Conservation (phyloP, 2,888 invertebrate genomes). For the Drosophila tanythrix region DNA sequence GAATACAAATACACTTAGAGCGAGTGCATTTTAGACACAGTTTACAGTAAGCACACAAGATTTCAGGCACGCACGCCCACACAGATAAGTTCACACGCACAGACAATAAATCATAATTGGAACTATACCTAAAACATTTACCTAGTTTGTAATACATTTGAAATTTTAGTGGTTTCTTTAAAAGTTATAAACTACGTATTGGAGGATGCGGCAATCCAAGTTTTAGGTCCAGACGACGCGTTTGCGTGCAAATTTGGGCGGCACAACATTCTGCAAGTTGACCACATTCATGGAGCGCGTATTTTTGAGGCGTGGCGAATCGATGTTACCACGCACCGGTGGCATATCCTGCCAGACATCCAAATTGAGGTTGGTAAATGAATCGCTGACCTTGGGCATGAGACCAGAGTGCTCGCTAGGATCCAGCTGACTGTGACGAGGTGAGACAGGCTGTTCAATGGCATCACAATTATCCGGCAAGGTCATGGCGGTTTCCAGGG, state of each 20-base stretch:
- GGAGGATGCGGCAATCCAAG: neutral
- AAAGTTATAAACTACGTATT: neutral
- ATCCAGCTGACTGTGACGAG: conserved; percentile 7
- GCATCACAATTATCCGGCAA: neutral
- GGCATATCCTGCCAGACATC: conserved; percentile 71
- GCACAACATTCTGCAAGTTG: conserved; percentile 60
- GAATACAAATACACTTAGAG: conserved; percentile 8
- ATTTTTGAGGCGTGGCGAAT: conserved; percentile 61
- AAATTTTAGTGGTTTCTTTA: conserved; percentile 19
- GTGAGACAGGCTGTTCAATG: neutral
- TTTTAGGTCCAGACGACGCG: conserved; percentile 82
- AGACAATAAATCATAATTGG: conserved; percentile 4
- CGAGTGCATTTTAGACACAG: conserved; percentile 6
- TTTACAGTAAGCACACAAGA: conserved; percentile 17
- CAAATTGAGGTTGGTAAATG: conserved; percentile 80
- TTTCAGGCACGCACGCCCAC: neutral
- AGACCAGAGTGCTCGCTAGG: conserved; percentile 14
- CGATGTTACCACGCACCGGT: conserved; percentile 49
- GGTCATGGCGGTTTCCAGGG: neutral
- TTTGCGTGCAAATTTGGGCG: conserved; percentile 82
- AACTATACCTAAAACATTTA: conserved; percentile 26
- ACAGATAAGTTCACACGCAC: neutral
- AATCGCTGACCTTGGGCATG: conserved; percentile 58
- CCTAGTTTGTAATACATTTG: conserved; percentile 22
- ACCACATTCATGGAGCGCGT: conserved; percentile 72